A percentile compares a stretch with the other conserved stretches of the same genome.
phyloP scores from a whole-genome alignment of 37 sponge, comb jelly and placozoan species.

The Haliclona indistincta region DNA sequence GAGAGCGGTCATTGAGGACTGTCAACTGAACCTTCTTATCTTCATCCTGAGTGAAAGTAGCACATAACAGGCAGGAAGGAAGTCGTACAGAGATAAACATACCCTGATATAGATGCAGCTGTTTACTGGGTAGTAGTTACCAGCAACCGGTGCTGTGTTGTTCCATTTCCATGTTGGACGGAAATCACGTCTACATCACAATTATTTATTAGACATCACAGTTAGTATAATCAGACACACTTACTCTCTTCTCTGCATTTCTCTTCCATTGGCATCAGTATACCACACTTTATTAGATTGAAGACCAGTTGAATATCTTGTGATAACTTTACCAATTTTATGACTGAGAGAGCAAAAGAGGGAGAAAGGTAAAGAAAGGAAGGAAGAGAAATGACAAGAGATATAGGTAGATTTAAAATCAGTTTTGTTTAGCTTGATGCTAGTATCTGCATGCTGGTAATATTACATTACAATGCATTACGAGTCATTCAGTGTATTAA shows the following conservation, averaged over 20 bases:
- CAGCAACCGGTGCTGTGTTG: conserved; percentile 86
- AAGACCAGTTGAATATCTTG: conserved; percentile 59
- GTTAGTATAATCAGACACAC: no score
- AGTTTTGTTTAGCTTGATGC: no score
- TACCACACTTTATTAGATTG: conserved; percentile 63
- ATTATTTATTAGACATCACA: no score
- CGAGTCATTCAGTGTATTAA: no score
- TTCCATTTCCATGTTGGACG: conserved; percentile 85
- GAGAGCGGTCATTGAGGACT: conserved; percentile 88
- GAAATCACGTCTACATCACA: conserved; percentile 59
- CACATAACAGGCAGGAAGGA: not conserved
- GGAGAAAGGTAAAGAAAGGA: no score
- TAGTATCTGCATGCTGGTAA: no score
- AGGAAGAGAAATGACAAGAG: no score
- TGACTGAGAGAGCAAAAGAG: conserved; percentile 23
- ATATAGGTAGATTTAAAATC: no score
- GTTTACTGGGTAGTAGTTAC: conserved; percentile 97
- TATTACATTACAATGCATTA: no score
- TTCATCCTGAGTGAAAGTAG: conserved; percentile 24
- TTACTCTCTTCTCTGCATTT: conserved; percentile 81
- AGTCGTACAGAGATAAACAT: no score
- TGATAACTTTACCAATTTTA: conserved; percentile 89
- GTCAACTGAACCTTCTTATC: conserved; percentile 65
- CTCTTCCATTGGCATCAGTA: conserved; percentile 93
- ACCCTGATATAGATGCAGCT: conserved; percentile 66